Base-by-base conservation (phyloP, 1,140 invertebrate species). In the Orussus abietinus region DNA sequence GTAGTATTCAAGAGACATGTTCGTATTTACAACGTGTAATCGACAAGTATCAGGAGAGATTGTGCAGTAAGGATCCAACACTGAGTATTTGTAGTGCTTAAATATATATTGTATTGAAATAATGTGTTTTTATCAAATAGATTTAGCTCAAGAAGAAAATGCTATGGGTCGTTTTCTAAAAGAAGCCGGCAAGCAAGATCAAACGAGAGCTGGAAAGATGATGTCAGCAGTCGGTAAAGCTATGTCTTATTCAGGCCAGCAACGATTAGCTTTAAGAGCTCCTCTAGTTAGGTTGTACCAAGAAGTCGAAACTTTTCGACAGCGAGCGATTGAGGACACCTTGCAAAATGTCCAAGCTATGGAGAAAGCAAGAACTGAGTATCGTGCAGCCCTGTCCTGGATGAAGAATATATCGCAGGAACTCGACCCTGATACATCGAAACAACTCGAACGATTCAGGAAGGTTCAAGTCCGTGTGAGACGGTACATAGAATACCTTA, bases 361-460 rank as follows among this genome's bases (percentile, higher is more conserved):
- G 92, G 96, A 99, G 66, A 90, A 89, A 62, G 81, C 88, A 2
- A 79, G 97, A 39, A 96, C 91, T n/a, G 94, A 98, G 56, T 99
- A 99, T 70, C 76, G 90, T 40, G 95, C 94, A 1, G 90, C 94
- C 1, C 76, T 99, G 2, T 86, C 91, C 59, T 99, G 97, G 96
- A 99, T 99, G 96, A 99, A 99, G 74, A 91, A 96, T 49, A 83
- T 92, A 2, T 98, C 94, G 38, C 85, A 90, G 51, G 88, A 98
- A 66, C 75, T 99, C 11, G 95, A 99, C 75, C 97, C 97, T 0
- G 96, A 99, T 62, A 94, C 92, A 0, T 91, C 87, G 35, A 89
- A 92, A 57, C 92, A 96, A 43, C 71, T 99, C 25, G 94, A 98
- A 55, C 94, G 90, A 71, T 99, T 98, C 69, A 77, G 96, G 53